Conservation (phyloP, 2,797 vertebrate species). For the Channallabes apus region DNA sequence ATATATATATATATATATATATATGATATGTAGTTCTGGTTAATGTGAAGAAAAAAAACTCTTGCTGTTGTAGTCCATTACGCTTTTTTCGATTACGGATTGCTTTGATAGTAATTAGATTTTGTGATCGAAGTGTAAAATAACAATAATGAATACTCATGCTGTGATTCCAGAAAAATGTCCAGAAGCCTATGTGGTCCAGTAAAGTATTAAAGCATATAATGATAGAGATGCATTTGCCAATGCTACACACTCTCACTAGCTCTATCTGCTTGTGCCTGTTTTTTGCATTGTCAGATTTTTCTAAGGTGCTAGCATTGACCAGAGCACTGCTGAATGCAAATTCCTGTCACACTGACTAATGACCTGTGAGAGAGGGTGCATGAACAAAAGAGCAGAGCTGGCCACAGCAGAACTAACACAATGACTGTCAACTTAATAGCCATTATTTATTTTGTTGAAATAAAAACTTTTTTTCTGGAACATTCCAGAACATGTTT, state of each 20-base stretch:
- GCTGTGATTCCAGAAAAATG: background rate
- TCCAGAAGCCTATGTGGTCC: background rate
- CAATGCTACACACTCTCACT: background rate
- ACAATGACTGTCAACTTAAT: background rate
- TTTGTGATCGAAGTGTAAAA: background rate
- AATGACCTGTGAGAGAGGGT: conserved; percentile 21
- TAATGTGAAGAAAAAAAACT: too few species aligned
- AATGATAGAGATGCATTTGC: background rate
- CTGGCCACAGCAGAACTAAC: background rate
- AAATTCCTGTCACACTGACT: conserved; percentile 30
- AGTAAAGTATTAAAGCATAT: background rate
- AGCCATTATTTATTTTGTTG: background rate
- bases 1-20: too few species aligned
- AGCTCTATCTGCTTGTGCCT: background rate
- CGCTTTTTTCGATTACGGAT: background rate
- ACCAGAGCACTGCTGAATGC: conserved; percentile 13
- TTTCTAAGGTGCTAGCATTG: conserved; percentile 5
- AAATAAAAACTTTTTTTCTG: background rate
- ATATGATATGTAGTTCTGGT: background rate
- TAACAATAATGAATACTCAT: background rate
- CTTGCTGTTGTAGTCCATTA: background rate
- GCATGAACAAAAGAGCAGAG: conserved; percentile 26
- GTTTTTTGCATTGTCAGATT: background rate
- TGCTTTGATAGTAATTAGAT: background rate
- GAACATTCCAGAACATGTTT: background rate